phyloP scores from a whole-genome alignment of 2,888 invertebrate genomes.

The Drosophila kokeensis region DNA sequence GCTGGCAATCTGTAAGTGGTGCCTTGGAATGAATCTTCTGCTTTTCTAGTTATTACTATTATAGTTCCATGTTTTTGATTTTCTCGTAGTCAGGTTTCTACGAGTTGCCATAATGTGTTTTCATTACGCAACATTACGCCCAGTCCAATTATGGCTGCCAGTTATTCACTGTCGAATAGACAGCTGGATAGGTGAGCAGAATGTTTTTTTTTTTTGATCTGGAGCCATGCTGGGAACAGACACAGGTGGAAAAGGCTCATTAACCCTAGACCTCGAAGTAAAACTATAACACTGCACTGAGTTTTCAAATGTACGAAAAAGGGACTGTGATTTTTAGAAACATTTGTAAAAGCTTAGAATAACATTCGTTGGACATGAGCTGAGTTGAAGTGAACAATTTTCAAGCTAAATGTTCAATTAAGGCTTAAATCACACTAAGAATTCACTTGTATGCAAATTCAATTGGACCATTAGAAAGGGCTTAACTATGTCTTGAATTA shows the following conservation, averaged over 20 bases:
- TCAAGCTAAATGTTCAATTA: too few species aligned
- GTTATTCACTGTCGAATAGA: slow-evolving; percentile 62
- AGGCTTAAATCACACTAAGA: neutral
- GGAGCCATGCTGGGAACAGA: slow-evolving; percentile 58
- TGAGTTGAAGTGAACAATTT: neutral
- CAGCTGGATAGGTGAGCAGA: slow-evolving; percentile 52
- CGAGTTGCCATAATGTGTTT: slow-evolving; percentile 72
- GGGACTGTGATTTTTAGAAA: neutral
- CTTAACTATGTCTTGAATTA: slow-evolving; percentile 10
- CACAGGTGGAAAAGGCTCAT: slow-evolving; percentile 24
- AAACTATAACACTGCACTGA: slow-evolving; percentile 11
- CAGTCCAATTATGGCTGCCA: slow-evolving; percentile 71
- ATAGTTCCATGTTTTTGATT: slow-evolving; percentile 36
- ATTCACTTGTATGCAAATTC: slow-evolving; percentile 4
- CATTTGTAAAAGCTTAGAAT: neutral
- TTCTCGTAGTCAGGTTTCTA: slow-evolving; percentile 26
- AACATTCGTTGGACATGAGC: neutral
- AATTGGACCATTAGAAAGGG: slow-evolving; percentile 13
- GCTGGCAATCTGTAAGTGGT: slow-evolving; percentile 38
- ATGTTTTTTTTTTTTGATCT: slow-evolving; percentile 22
- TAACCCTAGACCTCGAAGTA: slow-evolving; percentile 6
- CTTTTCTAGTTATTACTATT: slow-evolving; percentile 61
- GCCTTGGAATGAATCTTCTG: slow-evolving; percentile 39
- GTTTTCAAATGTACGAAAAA: neutral
- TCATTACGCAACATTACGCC: slow-evolving; percentile 77